Base-by-base conservation (phyloP, 1,140 invertebrate genomes). In the Orius laevigatus region DNA sequence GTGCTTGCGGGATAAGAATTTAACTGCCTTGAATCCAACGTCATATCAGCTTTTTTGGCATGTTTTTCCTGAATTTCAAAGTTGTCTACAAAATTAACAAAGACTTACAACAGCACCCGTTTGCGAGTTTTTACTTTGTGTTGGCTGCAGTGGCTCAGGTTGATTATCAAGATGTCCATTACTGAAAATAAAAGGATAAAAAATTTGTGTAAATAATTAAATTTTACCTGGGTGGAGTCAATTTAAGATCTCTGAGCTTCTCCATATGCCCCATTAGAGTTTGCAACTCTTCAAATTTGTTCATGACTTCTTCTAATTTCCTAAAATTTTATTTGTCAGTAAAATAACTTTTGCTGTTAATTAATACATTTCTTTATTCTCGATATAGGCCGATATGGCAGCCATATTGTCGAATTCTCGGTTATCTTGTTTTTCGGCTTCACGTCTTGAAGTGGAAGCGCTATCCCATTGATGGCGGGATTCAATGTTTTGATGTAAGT, bases 351-450 rank as follows among this genome's bases (percentile, higher is more conserved):
- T 4, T 33, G 3, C 33, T 12, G n/a, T n/a, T 25, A 25, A 25
- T 25, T 49, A 47, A 38, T 49, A 53, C 51, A 53, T 19, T 34
- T 47, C 48, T 49, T 53, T 53, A 44, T 44, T 52, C 5, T 52
- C 47, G 1, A 53, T 18, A 11, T 33, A 39, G 12, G 18, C 12
- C 2, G 34, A 12, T 19, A 20, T 5, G 16, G 20, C 33, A 9
- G 11, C 34, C 32, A 25, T 25, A 25, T 43, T 20, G 34, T 41
- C 41, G 31, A 40, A 19, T 49, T 53, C 51, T 20, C 51, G 45
- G 18, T 53, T 53, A 40, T 49, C 47, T 36, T 49, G 47, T 31
- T 53, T 53, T 8, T 41, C 35, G 4, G 32, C 42, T 39, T 49
- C 42, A 9, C 49, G 33, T 25, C 49, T 46, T 10, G 19, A 25